Evolutionary conservation across 2,888 invertebrate genomes (phyloP).

Genomic region (Peribatodes rhomboidaria): DNA sequence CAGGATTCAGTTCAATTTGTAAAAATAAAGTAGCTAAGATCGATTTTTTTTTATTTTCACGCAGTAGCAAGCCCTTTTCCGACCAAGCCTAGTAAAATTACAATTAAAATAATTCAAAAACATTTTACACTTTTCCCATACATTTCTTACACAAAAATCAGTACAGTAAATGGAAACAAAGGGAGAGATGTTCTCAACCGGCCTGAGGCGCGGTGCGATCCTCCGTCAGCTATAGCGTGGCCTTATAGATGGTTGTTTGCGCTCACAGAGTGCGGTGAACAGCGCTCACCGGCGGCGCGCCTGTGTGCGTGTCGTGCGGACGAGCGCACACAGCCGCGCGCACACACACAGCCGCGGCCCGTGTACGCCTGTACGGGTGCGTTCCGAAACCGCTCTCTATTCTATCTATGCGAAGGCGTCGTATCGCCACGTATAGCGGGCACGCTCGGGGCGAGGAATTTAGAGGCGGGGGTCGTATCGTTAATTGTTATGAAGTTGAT

Average conservation of each 20-base stretch:
- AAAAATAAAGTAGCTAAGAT: neutral
- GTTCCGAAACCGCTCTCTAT: slow-evolving; percentile 87
- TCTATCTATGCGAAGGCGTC: slow-evolving; percentile 87
- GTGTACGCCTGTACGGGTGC: slow-evolving; percentile 72
- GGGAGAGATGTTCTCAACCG: slow-evolving; percentile 62
- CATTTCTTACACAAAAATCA: slow-evolving; percentile 37
- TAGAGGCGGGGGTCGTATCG: slow-evolving; percentile 87
- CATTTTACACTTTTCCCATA: slow-evolving; percentile 24
- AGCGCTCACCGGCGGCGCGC: slow-evolving; percentile 82
- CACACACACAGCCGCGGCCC: slow-evolving; percentile 63
- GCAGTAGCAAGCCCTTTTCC: slow-evolving; percentile 12
- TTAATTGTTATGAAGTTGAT: slow-evolving; percentile 87
- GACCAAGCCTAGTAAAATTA: slow-evolving; percentile 5
- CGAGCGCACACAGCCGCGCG: slow-evolving; percentile 58
- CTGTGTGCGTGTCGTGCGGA: slow-evolving; percentile 75
- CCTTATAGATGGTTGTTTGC: slow-evolving; percentile 87
- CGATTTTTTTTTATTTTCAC: neutral
- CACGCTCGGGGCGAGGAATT: slow-evolving; percentile 87
- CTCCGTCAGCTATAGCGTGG: slow-evolving; percentile 86
- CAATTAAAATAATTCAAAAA: slow-evolving; percentile 1
- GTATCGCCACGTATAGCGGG: slow-evolving; percentile 85
- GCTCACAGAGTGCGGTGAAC: slow-evolving; percentile 87
- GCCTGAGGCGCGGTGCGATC: slow-evolving; percentile 77
- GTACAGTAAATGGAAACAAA: slow-evolving; percentile 54
- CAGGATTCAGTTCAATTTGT: no score